Base-by-base conservation (phyloP, 2,797 vertebrate genomes). In the Falco berigora region DNA sequence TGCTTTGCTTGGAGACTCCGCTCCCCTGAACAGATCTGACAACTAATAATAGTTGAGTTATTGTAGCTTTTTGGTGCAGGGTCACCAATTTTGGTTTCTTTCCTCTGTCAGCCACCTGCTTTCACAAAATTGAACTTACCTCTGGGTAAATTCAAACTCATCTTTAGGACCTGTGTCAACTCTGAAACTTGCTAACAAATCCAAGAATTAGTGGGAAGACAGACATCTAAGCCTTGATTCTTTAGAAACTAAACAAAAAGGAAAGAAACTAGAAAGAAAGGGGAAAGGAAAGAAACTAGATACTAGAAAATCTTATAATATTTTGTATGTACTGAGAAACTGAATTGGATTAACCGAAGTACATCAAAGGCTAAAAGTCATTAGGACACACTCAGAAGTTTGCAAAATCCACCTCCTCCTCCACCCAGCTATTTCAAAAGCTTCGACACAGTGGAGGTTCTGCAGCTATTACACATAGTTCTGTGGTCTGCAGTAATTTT, bases 321-420 rank as follows among this genome's bases (percentile, higher is more conserved):
- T 79, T 84, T 90, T 89, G 6, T 36, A 34, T 9, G 13, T 40
- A 73, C 19, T 34, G 44, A 89, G 67, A 93, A 85, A 74, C 7
- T 32, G 53, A 94, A 67, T 9, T 82, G 56, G 59, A 47, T 85
- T 85, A 89, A 74, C 56, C 9, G 36, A 85, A 90, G 40, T 40
- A 90, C 68, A 87, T 83, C 86, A 89, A 93, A 95, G 82, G 68
- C 44, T 77, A 42, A n/a, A 84, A 92, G 69, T 81, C 28, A 62
- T 93, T 61, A 84, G 42, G 69, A 90, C 81, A 38, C 76, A 58
- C 90, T 95, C 88, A 86, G 83, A 80, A 85, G 75, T 59, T 63
- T 76, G 53, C 47, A 92, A 85, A 93, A 63, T 55, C 52, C 38
- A 38, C 38, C 28, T 87, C 18, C 71, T 76, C 55, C 50, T 75